Percentiles rank a stretch among this genome's conserved stretches.
These are phyloP conservation scores for Cnemophilus loriae DNA, from an alignment of 2,113 vertebrate genomes.

Conservation along the genomic window DNA sequence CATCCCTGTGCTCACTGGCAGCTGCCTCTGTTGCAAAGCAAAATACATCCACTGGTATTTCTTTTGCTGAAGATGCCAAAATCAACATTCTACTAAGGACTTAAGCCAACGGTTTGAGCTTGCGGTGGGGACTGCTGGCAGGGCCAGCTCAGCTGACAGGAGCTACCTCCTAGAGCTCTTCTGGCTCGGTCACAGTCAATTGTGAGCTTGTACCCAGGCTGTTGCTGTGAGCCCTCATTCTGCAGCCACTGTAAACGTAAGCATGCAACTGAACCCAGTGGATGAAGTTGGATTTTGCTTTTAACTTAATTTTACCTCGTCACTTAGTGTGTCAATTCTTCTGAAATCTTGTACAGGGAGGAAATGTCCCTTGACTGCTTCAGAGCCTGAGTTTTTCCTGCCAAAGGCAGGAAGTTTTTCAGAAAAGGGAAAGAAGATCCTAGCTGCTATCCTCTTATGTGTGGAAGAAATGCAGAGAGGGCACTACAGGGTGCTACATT, in stretches of 20 bases:
- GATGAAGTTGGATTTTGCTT: neutral
- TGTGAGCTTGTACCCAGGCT: neutral
- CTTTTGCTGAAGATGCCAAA: neutral
- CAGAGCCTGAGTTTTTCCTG: neutral
- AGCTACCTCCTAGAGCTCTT: neutral
- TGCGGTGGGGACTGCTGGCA: neutral
- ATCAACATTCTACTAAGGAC: neutral
- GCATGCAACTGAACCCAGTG: fast-evolving
- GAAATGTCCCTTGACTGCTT: neutral
- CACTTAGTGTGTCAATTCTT: neutral
- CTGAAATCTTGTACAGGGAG: neutral
- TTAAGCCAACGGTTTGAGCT: neutral
- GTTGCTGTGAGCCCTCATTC: neutral
- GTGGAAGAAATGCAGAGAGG: neutral
- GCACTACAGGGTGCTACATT: fast-evolving
- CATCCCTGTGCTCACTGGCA: fast-evolving
- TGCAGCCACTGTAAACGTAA: neutral
- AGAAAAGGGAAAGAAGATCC: neutral
- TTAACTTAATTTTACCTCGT: neutral
- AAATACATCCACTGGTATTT: neutral
- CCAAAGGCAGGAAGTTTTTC: neutral
- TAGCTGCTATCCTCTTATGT: neutral
- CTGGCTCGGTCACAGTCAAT: neutral
- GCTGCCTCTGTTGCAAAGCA: neutral
- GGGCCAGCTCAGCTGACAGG: neutral